Conservation (phyloP, 1,140 invertebrate genomes). For the Acyrthosiphon pisum region DNA sequence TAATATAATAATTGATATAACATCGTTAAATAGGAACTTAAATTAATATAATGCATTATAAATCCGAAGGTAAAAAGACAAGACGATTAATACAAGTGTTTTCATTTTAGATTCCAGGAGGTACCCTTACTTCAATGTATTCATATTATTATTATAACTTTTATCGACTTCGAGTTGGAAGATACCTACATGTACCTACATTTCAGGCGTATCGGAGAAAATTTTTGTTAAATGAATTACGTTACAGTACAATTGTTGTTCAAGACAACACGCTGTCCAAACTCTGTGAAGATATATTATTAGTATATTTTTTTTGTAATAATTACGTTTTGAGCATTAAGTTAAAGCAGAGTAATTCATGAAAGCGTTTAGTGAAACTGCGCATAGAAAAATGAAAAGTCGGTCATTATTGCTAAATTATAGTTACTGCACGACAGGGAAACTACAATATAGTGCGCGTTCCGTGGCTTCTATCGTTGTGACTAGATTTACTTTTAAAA, state of each 20-base stretch:
- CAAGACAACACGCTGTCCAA: background rate
- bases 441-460: background rate
- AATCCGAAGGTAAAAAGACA: background rate
- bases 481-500: background rate
- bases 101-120: too few relatives aligned
- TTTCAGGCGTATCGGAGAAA: background rate
- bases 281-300: background rate
- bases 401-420: background rate
- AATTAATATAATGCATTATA: background rate
- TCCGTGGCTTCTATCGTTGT: background rate
- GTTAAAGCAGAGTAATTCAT: background rate
- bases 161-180: background rate
- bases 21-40: background rate
- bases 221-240: background rate
- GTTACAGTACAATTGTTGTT: background rate
- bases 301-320: background rate
- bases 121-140: background rate
- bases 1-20: background rate
- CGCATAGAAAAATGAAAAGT: background rate
- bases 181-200: background rate
- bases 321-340: background rate
- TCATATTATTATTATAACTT: background rate
- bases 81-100: background rate
- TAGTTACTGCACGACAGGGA: background rate
- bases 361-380: constrained; percentile 29